Evolutionary conservation across 2,113 vertebrate species (phyloP).

Genomic region (Cololabis saira): DNA sequence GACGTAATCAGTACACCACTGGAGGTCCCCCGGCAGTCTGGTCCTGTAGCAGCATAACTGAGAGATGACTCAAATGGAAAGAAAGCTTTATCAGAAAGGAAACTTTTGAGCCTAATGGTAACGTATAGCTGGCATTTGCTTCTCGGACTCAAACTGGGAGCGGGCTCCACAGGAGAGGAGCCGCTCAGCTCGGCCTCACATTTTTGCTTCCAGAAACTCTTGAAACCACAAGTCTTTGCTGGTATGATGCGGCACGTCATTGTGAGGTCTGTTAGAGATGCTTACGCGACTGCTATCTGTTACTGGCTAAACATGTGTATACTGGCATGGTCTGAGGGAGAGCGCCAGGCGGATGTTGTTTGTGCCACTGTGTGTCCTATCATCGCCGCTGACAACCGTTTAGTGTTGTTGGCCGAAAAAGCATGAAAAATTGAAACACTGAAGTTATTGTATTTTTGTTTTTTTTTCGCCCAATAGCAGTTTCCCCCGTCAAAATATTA

Average conservation of each 20-base stretch:
- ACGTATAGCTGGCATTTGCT: background rate
- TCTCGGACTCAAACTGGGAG: background rate
- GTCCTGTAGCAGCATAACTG: background rate
- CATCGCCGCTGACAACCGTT: no score
- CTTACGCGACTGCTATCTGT: no score
- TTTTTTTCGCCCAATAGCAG: constrained; percentile 23
- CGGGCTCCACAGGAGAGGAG: background rate
- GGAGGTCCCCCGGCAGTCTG: background rate
- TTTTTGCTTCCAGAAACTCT: background rate
- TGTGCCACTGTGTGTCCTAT: no score
- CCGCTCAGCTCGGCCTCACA: background rate
- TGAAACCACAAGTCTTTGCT: no score
- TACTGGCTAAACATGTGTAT: no score
- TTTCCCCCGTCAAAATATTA: constrained; percentile 44
- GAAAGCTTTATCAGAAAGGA: background rate
- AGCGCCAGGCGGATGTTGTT: no score
- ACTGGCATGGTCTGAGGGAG: no score
- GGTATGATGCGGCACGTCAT: no score
- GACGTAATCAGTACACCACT: background rate
- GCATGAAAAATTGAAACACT: background rate
- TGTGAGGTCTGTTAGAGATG: no score
- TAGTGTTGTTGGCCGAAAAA: background rate
- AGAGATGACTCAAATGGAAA: background rate
- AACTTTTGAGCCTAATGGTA: background rate
- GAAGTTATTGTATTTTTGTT: background rate